Percentiles rank a stretch among this genome's conserved stretches.
phyloP scores from a whole-genome alignment of 2,797 vertebrate genomes.

The Ptychadena robeensis region DNA sequence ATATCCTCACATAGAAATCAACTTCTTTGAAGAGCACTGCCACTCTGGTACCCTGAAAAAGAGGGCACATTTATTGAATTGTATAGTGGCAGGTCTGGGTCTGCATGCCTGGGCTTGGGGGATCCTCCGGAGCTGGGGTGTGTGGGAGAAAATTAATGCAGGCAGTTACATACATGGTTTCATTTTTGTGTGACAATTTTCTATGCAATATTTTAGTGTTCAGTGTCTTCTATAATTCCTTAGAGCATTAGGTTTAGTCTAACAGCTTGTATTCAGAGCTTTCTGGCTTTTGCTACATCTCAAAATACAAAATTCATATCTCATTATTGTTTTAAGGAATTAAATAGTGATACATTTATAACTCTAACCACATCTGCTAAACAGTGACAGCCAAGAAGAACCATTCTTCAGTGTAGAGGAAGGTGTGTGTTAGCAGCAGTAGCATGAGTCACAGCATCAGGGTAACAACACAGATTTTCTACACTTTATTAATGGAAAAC shows the following conservation, averaged over 20 bases:
- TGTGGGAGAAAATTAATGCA: too few species aligned
- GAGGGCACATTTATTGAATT: background rate
- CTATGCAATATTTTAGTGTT: too few species aligned
- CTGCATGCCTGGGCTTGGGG: too few species aligned
- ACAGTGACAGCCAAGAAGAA: conserved; percentile 28
- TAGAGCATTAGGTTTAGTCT: background rate
- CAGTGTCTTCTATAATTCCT: too few species aligned
- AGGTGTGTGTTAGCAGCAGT: conserved; percentile 38
- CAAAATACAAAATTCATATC: conserved; percentile 3
- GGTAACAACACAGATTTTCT: conserved; percentile 31
- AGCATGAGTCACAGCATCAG: conserved; percentile 24
- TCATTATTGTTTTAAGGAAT: conserved; percentile 25
- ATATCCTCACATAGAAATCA: too few species aligned
- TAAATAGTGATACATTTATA: conserved; percentile 21
- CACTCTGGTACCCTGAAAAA: too few species aligned
- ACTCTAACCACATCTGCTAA: conserved; percentile 24
- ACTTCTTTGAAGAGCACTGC: too few species aligned
- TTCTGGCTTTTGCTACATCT: conserved; percentile 2
- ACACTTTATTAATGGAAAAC: conserved; percentile 60
- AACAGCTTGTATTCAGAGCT: background rate
- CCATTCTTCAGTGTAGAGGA: conserved; percentile 21
- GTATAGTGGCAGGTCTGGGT: too few species aligned
- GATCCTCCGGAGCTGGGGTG: too few species aligned
- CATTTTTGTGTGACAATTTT: background rate
- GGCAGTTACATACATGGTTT: too few species aligned